Base-by-base conservation (phyloP, 2,888 invertebrate genomes). In the Agrotis segetum region DNA sequence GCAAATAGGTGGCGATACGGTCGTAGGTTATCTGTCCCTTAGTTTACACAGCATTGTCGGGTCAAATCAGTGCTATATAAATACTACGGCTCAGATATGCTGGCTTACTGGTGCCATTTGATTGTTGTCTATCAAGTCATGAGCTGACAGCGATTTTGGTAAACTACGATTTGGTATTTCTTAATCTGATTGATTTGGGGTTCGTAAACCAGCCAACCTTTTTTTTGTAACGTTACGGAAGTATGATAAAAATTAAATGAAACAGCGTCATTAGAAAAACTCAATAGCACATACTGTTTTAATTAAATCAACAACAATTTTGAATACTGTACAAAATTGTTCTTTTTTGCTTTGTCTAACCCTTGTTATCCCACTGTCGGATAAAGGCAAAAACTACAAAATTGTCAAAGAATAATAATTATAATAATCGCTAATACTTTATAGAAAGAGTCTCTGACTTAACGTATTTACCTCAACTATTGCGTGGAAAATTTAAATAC, bases 21-120 rank as follows among this genome's bases (percentile, higher is more conserved):
- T 87, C 87, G 85, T 87, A 89, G 93, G 93, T 92, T 94, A 94
- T 94, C 94, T 84, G 80, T 66, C 87, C 88, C 85, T 83, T 75
- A 77, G 91, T 91, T 91, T 89, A 88, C 89, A 88, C 88, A 89
- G 90, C 85, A 88, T 89, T 91, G 92, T 91, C 88, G 86, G 70
- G 77, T 85, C 86, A 92, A 94, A 94, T 94, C 94, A 93, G 89
- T 85, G 91, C 89, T 91, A 88, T 86, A 92, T 91, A 93, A 94
- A 94, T 93, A 93, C 88, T 89, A 88, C 88, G 82, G 88, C 89
- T 87, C 85, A 86, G 91, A 92, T 91, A 91, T 87, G 84, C 81
- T 83, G 78, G 85, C 81, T 88, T 88, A 87, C 83, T 85, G 84
- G 67, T 81, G 81, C 74, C 67, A 79, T 81, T 82, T 79, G 73